Percentiles rank a stretch among this genome's conserved stretches.
phyloP scores from a whole-genome alignment of 2,113 vertebrate species.

The Ctenomys sociabilis region DNA sequence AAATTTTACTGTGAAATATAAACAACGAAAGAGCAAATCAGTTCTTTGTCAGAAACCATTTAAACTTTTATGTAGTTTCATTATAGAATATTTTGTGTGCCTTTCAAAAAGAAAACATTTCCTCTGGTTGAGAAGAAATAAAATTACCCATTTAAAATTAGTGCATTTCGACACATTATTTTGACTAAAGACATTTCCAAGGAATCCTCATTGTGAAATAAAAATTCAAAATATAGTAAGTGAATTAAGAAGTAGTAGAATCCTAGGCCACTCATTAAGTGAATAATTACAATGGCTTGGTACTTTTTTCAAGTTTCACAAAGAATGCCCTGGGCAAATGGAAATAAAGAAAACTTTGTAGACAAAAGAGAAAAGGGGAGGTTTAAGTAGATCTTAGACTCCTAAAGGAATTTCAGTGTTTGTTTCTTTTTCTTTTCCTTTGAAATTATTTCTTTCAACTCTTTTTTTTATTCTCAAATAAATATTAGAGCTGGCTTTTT shows the following conservation, averaged over 20 bases:
- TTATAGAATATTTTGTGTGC: neutral
- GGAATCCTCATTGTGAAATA: neutral
- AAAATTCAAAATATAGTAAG: conserved; percentile 1
- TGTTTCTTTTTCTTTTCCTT: conserved; percentile 50
- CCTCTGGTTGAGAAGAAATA: neutral
- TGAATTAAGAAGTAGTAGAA: neutral
- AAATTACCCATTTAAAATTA: neutral
- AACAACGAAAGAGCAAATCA: neutral
- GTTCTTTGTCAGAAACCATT: neutral
- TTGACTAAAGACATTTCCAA: neutral
- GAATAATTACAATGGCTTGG: neutral
- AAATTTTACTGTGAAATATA: neutral
- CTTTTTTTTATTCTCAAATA: conserved; percentile 75
- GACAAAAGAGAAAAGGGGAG: conserved; percentile 65
- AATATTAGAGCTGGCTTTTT: conserved; percentile 71
- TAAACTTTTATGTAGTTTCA: neutral
- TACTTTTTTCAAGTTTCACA: neutral
- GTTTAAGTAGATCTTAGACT: conserved; percentile 76
- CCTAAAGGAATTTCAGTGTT: conserved; percentile 76
- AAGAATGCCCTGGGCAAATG: neutral
- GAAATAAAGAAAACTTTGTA: neutral
- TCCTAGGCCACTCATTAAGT: neutral
- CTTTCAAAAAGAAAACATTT: neutral
- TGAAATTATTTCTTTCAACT: conserved; percentile 78
- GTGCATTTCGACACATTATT: neutral